These are phyloP conservation scores for Psettodes erumei DNA, from an alignment of 2,113 vertebrate species.

Conservation along the genomic window DNA sequence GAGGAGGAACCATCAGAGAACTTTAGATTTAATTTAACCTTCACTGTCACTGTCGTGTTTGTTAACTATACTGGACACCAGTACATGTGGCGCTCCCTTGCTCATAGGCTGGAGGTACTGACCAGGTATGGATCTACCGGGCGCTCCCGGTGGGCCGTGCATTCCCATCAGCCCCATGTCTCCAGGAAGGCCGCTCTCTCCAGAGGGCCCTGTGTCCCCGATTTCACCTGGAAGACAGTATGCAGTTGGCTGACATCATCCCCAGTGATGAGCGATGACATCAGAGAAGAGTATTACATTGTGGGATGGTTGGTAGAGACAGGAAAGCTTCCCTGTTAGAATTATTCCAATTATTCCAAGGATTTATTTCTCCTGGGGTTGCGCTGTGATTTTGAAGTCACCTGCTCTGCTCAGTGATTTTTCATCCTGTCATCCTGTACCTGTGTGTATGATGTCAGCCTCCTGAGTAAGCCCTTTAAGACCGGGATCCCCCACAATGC, in stretches of 20 bases:
- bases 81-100: neutral
- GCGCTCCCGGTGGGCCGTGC: conserved; percentile 57
- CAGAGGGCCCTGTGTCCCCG: conserved; percentile 65
- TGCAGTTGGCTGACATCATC: neutral
- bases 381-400: no score
- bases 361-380: no score
- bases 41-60: neutral
- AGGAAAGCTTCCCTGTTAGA: no score
- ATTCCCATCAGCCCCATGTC: conserved; percentile 69
- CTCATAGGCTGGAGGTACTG: conserved; percentile 14
- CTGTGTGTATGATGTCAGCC: conserved; percentile 26
- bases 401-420: no score
- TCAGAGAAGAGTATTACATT: neutral
- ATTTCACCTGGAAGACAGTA: conserved; percentile 55
- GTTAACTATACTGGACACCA: neutral
- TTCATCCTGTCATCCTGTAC: conserved; percentile 41
- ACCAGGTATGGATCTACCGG: conserved; percentile 65
- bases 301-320: no score
- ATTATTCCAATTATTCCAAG: no score
- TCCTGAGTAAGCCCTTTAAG: conserved; percentile 53
- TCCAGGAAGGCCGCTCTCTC: conserved; percentile 60
- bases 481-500: conserved; percentile 73
- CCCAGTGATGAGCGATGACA: neutral
- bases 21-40: neutral
- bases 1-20: neutral